Percentiles rank a stretch among this genome's conserved stretches.
phyloP scores from a whole-genome alignment of 2,888 invertebrate genomes.

The Agrochola litura region DNA sequence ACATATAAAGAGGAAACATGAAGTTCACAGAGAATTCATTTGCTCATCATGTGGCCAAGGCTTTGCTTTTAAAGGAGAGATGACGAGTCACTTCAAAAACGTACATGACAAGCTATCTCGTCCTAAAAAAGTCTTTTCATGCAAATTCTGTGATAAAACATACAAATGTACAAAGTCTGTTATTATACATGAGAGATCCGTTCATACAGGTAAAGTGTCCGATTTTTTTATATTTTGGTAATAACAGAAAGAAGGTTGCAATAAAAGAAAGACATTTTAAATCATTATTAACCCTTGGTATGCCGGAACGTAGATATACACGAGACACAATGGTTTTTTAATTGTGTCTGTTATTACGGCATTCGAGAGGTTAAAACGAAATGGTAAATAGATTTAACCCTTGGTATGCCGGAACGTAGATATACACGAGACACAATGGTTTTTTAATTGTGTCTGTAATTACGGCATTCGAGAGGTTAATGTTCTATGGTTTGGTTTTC shows the following conservation, averaged over 20 bases:
- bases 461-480: too few species aligned
- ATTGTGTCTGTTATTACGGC: too few species aligned
- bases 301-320: too few species aligned
- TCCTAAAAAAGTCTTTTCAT: slow-evolving; percentile 76
- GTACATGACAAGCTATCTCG: slow-evolving; percentile 79
- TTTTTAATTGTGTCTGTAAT: too few species aligned
- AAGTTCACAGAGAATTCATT: slow-evolving; percentile 75
- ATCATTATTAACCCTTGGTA: too few species aligned
- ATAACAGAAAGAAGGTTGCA: background rate
- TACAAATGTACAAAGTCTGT: slow-evolving; percentile 84
- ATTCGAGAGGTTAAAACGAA: too few species aligned
- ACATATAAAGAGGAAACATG: slow-evolving; percentile 83
- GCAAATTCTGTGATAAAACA: slow-evolving; percentile 84
- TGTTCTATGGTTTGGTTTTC: too few species aligned
- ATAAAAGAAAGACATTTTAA: background rate
- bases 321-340: too few species aligned
- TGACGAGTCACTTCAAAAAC: slow-evolving; percentile 78
- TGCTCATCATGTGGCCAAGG: slow-evolving; percentile 81
- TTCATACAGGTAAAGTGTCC: slow-evolving; percentile 83
- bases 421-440: too few species aligned
- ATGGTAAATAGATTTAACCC: too few species aligned
- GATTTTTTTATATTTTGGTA: background rate
- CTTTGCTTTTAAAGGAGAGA: slow-evolving; percentile 82
- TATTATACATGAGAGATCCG: slow-evolving; percentile 86
- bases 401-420: too few species aligned